Evolutionary conservation across 1,140 invertebrate species (phyloP).

Genomic region (Drosophila lini): DNA sequence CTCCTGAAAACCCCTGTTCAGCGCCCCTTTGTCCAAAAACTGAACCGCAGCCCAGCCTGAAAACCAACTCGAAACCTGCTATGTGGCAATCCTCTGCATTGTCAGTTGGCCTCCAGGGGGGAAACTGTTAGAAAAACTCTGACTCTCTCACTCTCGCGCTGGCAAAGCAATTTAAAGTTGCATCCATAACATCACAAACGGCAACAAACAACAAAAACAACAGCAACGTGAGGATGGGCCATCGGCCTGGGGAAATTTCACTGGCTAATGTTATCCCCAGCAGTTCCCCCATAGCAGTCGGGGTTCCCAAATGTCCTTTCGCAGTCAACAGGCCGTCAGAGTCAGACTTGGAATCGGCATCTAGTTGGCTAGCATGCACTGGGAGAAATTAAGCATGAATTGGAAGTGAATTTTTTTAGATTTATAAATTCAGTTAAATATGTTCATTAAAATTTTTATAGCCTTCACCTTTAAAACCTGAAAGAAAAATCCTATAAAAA

Average conservation of each 20-base stretch:
- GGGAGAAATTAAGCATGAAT: not conserved
- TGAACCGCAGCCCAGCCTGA: not conserved
- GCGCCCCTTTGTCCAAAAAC: not conserved
- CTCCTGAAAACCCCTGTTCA: conserved; percentile 1
- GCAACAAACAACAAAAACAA: conserved; percentile 33
- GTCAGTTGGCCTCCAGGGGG: conserved; percentile 36
- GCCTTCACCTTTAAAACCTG: no score
- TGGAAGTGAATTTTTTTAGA: not conserved
- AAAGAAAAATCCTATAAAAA: not conserved
- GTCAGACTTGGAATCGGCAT: conserved; percentile 30
- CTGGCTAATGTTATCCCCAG: conserved; percentile 69
- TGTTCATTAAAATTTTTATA: no score
- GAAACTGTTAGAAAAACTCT: conserved; percentile 69
- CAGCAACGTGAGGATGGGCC: conserved; percentile 33
- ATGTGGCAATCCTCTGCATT: conserved; percentile 71
- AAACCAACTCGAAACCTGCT: conserved; percentile 19
- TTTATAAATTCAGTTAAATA: no score
- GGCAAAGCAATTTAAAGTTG: conserved; percentile 81
- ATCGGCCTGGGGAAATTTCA: conserved; percentile 76
- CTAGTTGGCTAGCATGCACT: conserved; percentile 4
- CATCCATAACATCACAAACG: conserved; percentile 76
- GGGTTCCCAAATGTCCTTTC: conserved; percentile 35
- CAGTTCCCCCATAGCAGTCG: conserved; percentile 7
- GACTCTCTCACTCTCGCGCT: conserved; percentile 18
- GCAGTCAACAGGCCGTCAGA: conserved; percentile 63